These are phyloP conservation scores for Gobio occitaniae DNA, from an alignment of 2,797 vertebrate species.

Conservation along the genomic window DNA sequence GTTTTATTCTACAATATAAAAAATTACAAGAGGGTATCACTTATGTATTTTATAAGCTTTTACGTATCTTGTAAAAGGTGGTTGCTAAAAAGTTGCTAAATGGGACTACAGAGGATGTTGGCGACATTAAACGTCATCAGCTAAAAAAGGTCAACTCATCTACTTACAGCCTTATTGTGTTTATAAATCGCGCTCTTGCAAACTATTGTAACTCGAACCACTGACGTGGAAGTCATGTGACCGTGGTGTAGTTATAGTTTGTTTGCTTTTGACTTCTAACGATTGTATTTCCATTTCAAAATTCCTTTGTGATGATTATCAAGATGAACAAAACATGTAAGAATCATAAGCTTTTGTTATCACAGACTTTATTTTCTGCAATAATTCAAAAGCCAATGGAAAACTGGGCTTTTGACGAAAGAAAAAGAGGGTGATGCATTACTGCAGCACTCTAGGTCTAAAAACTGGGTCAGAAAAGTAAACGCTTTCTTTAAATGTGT, in stretches of 20 bases:
- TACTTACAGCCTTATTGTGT: too few relatives aligned
- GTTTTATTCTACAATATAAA: too few relatives aligned
- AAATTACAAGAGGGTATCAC: too few relatives aligned
- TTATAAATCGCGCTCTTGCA: too few relatives aligned
- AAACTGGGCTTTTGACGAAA: background rate
- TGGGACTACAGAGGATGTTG: too few relatives aligned
- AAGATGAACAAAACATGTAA: background rate
- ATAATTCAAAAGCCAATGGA: background rate
- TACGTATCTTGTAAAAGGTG: background rate
- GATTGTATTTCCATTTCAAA: background rate
- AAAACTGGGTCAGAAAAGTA: background rate
- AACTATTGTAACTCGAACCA: too few relatives aligned
- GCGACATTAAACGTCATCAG: too few relatives aligned
- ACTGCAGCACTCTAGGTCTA: background rate
- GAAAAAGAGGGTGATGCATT: background rate
- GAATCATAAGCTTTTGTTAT: background rate
- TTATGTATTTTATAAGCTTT: too few relatives aligned
- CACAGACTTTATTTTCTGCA: background rate
- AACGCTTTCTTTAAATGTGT: background rate
- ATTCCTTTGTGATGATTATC: background rate
- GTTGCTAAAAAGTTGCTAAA: too few relatives aligned
- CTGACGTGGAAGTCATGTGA: too few relatives aligned
- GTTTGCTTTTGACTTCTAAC: background rate
- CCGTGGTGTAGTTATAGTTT: background rate
- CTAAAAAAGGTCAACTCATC: too few relatives aligned